Evolutionary conservation across 2,888 invertebrate species (phyloP), one percentile per base, ranked within the genome.

Genomic region (Belgica antarctica): DNA sequence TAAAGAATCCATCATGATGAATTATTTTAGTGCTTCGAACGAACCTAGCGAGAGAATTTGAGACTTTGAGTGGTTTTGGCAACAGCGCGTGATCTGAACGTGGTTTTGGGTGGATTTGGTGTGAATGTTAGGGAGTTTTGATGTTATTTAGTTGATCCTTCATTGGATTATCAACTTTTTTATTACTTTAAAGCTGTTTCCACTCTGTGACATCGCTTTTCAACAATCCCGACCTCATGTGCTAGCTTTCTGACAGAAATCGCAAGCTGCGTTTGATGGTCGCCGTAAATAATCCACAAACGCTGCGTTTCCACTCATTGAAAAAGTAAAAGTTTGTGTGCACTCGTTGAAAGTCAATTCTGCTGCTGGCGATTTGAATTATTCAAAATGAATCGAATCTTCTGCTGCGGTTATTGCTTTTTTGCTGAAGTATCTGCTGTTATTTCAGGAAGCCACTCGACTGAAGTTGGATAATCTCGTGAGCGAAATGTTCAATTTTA

Each of bases 391-490:
- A 52, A 22, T 52, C 24, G 52, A 24, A 52, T 19, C 10, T 22
- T 52, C 12, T 52, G 12, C 15, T 52, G 52, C 24, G 52, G 24
- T 52, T 52, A 15, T 52, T 52, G 52, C 52, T 10, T 52, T n/a
- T 41, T 41, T 41, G n/a, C n/a, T 10, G 36, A 57, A 57, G 12
- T 57, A 57, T 57, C 22, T n/a, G 57, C 57, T 12, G 57, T 57
- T 3, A 15, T 41, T 41, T 41, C 41, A 41, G 41, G 41, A 15
- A 41, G 41, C 2, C 5, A 41, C 41, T n/a, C n/a, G 2, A 41
- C 41, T 4, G 12, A 10, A 10, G 41, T 15, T 10, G 15, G 41
- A 41, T 12, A 41, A 41, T 41, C 41, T 41, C 41, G 12, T 15
- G 10, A n/a, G 41, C 41, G 5, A 41, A 41, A 41, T 41, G 41